Evolutionary conservation across 2,888 invertebrate species (phyloP).

Genomic region (Lissonota sp.): DNA sequence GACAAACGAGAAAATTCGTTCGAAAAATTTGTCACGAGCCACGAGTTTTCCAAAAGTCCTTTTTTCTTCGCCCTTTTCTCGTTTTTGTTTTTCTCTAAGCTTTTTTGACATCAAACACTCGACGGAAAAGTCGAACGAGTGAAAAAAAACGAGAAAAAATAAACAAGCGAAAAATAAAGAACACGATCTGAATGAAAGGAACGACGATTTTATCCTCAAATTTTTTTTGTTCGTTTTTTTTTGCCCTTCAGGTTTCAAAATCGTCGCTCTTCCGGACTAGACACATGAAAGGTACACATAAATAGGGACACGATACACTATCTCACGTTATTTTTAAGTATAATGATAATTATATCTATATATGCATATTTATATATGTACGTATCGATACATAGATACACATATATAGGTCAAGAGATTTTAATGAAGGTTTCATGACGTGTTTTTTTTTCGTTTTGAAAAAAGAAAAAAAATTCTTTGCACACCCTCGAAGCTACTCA

Average conservation of each 20-base stretch:
- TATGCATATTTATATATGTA: constrained; percentile 39
- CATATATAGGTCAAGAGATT: constrained; percentile 29
- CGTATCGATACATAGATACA: constrained; percentile 25
- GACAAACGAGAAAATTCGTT: constrained; percentile 38
- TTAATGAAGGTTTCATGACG: background rate
- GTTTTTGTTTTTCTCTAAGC: constrained; percentile 9
- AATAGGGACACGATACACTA: constrained; percentile 75
- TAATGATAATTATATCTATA: constrained; percentile 48
- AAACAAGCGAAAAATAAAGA: background rate
- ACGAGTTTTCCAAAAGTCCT: background rate
- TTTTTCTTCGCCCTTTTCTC: constrained; percentile 7
- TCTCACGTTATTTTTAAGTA: constrained; percentile 64
- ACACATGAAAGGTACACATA: constrained; percentile 82
- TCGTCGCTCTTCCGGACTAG: constrained; percentile 78
- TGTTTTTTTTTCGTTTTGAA: background rate
- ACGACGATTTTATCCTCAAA: background rate
- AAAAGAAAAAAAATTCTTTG: background rate
- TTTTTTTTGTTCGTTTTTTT: constrained; percentile 28
- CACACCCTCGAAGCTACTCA: background rate
- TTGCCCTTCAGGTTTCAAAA: background rate
- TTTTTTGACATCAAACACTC: too few species aligned
- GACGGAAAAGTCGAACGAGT: too few species aligned
- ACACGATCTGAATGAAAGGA: background rate
- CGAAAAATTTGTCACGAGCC: constrained; percentile 6
- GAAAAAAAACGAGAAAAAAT: background rate